phyloP scores from a whole-genome alignment of 2,113 vertebrate species.

The Saccopteryx leptura region DNA sequence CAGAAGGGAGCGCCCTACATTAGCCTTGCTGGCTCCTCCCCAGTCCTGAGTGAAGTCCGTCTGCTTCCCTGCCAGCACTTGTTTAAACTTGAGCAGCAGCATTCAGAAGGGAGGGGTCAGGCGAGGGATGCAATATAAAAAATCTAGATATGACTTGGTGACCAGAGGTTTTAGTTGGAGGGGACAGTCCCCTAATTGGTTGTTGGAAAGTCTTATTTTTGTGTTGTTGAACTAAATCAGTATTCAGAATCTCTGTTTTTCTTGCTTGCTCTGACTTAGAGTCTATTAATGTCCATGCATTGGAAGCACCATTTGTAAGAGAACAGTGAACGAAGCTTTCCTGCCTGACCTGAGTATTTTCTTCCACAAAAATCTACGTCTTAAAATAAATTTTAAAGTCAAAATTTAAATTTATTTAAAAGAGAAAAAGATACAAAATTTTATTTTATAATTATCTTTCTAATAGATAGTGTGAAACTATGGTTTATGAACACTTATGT shows the following conservation, averaged over 20 bases:
- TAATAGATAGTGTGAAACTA: not conserved
- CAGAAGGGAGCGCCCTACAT: slow-evolving; percentile 77
- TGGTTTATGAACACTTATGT: not conserved
- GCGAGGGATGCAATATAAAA: slow-evolving; percentile 54
- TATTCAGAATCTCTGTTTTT: slow-evolving; percentile 63
- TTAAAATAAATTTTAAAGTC: not conserved
- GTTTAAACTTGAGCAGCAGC: slow-evolving; percentile 76
- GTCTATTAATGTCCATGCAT: not conserved
- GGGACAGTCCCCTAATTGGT: slow-evolving; percentile 1
- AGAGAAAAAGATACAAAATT: not conserved
- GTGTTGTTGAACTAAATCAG: slow-evolving; percentile 48
- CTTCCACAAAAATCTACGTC: slow-evolving; percentile 16
- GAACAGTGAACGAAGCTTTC: slow-evolving; percentile 4
- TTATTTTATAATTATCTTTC: not conserved
- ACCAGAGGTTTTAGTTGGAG: slow-evolving; percentile 83
- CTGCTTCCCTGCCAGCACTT: slow-evolving; percentile 76
- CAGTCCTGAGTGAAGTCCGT: slow-evolving; percentile 71
- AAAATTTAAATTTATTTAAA: slow-evolving; percentile 35
- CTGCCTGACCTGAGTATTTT: slow-evolving; percentile 30
- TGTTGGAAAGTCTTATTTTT: slow-evolving; percentile 61
- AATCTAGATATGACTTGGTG: slow-evolving; percentile 72
- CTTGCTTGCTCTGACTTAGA: not conserved
- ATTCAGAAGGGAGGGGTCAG: not conserved
- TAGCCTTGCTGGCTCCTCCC: slow-evolving; percentile 79
- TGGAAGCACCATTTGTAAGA: not conserved